A percentile compares a stretch with the other conserved stretches of the same genome.
phyloP scores from a whole-genome alignment of 2,797 vertebrate species.

The Rhyacichthys aspro region DNA sequence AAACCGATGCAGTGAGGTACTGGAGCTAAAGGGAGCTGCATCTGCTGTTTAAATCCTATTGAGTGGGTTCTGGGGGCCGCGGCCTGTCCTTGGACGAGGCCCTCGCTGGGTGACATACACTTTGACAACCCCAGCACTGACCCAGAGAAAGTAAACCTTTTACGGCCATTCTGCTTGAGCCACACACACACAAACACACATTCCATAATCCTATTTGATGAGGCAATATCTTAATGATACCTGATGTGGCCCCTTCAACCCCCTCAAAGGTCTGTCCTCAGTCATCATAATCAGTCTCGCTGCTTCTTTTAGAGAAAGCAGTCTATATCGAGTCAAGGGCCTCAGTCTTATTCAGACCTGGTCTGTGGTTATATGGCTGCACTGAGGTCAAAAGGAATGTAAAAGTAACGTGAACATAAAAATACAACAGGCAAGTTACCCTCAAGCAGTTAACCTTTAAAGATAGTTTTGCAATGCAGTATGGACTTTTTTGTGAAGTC shows the following conservation, averaged over 20 bases:
- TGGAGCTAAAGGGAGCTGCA: slow-evolving; percentile 29
- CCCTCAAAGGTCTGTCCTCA: slow-evolving; percentile 60
- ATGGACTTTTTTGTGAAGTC: no score
- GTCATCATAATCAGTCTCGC: slow-evolving; percentile 65
- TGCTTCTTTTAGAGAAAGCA: slow-evolving; percentile 50
- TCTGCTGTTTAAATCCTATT: slow-evolving; percentile 73
- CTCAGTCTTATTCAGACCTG: slow-evolving; percentile 17
- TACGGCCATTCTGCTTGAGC: slow-evolving; percentile 54
- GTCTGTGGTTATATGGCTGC: neutral
- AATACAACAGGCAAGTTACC: no score
- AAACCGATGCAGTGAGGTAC: slow-evolving; percentile 5
- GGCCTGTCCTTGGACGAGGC: slow-evolving; percentile 73
- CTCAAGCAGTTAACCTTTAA: no score
- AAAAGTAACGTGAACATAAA: slow-evolving; percentile 19
- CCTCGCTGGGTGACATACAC: slow-evolving; percentile 55
- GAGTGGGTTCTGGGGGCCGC: slow-evolving; percentile 52
- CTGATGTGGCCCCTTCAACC: slow-evolving; percentile 60
- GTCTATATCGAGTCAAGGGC: slow-evolving; percentile 45
- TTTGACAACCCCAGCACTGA: slow-evolving; percentile 65
- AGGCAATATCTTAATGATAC: slow-evolving; percentile 82
- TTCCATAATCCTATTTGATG: slow-evolving; percentile 78
- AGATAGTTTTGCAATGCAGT: no score
- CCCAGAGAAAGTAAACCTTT: slow-evolving; percentile 75
- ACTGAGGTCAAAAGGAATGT: neutral
- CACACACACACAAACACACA: slow-evolving; percentile 16